Evolutionary conservation across 2,113 vertebrate species (phyloP).

Genomic region (Hemibagrus wyckioides): DNA sequence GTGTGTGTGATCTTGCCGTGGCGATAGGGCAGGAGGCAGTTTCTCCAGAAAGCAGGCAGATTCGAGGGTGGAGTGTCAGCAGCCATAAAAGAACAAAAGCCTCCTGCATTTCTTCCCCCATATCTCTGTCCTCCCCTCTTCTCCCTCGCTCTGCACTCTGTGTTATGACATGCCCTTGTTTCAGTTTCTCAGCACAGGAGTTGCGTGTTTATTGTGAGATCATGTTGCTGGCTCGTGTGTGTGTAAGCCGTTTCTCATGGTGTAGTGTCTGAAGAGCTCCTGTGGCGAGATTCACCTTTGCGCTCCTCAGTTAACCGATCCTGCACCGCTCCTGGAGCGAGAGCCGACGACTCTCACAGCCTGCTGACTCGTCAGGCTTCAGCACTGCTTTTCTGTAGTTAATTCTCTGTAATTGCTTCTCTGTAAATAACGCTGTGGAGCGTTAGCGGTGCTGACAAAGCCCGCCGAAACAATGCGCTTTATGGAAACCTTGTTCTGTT

Average conservation of each 20-base stretch:
- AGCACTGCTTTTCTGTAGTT: not conserved
- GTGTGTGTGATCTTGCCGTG: constrained; percentile 43
- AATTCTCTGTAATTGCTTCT: not conserved
- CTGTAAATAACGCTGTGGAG: not conserved
- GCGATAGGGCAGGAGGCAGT: constrained; percentile 62
- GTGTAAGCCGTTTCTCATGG: not conserved
- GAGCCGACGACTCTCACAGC: not conserved
- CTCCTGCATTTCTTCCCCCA: constrained; percentile 21
- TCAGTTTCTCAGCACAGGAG: constrained; percentile 17
- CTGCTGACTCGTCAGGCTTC: not conserved
- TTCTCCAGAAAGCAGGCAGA: constrained; percentile 59
- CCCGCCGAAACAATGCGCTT: not conserved
- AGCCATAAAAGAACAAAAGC: constrained; percentile 3
- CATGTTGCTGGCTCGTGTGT: constrained; percentile 5
- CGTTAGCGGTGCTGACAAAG: not conserved
- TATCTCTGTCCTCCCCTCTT: constrained; percentile 2
- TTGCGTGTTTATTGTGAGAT: constrained; percentile 25
- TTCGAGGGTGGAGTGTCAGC: constrained; percentile 12
- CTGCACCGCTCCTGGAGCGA: not conserved
- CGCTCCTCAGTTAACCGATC: constrained; percentile 14
- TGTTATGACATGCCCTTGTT: not conserved
- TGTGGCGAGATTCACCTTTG: not conserved
- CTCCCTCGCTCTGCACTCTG: constrained; percentile 9
- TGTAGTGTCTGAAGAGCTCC: not conserved
- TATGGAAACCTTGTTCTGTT: not conserved